Evolutionary conservation across 1,140 invertebrate species (phyloP).

Genomic region (Schlechtendalia chinensis): DNA sequence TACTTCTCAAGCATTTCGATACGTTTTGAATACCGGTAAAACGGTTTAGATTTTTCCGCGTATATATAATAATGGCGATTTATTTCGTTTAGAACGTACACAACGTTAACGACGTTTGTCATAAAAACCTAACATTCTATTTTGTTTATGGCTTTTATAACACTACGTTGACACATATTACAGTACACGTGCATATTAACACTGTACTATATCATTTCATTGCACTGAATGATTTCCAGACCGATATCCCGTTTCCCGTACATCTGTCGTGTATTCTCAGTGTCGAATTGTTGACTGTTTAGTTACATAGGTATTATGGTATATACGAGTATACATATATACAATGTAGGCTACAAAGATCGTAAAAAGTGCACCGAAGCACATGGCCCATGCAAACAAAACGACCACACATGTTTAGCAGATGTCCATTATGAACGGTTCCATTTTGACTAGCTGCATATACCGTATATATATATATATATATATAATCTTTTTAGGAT

Average conservation of each 20-base stretch:
- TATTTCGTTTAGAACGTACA: too few species aligned
- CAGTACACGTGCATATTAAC: not conserved
- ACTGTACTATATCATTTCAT: not conserved
- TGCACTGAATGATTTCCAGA: constrained; percentile 18
- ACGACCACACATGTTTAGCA: constrained; percentile 43
- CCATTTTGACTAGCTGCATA: not conserved
- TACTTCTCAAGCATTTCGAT: too few species aligned
- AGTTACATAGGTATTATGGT: not conserved
- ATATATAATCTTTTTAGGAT: too few species aligned
- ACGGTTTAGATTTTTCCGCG: too few species aligned
- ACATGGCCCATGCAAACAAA: constrained; percentile 29
- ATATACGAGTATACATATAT: not conserved
- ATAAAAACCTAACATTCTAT: too few species aligned
- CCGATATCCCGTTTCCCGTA: not conserved
- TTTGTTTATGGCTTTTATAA: not conserved
- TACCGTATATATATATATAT: not conserved
- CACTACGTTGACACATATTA: not conserved
- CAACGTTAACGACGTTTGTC: too few species aligned
- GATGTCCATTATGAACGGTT: constrained; percentile 22
- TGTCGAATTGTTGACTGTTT: constrained; percentile 4
- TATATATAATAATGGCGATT: too few species aligned
- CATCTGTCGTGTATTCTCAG: not conserved
- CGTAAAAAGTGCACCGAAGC: constrained; percentile 17
- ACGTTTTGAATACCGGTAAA: too few species aligned
- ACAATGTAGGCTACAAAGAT: constrained; percentile 24